Base-by-base conservation (phyloP, 1,140 invertebrate species). In the Drosophila aff. region DNA sequence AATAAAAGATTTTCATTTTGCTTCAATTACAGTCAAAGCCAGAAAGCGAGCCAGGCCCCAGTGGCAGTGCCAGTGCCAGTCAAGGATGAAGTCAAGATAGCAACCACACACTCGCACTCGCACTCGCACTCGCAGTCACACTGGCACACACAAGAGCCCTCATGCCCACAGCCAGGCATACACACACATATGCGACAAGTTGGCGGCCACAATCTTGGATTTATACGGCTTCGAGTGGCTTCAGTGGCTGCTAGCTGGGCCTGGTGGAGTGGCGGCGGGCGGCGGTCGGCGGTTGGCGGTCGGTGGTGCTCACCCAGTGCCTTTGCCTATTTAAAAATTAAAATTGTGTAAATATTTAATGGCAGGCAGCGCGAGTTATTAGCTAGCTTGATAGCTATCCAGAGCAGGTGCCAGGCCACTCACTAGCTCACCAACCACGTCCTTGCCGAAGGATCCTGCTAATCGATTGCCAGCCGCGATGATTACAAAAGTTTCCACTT, bases 1-100 rank as follows among this genome's bases (percentile, higher is more conserved):
- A 92, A 92, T 92, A 92, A 92, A 91, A 92, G 82, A 92, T 92
- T 90, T 92, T 91, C 89, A 86, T 92, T 89, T 92, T 90, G 90
- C 90, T 92, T 92, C 90, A 92, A 92, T 92, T 90, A 92, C 90
- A 92, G 85, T 79, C 90, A 92, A 85, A 90, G 67, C 59, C 84
- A 89, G 61, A 71, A 33, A 41, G 50, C 64, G 23, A 58, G 33
- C 61, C 47, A 58, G 50, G 43, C 76, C 52, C 58, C 68, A 74
- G 44, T 60, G 72, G 65, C 79, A 49, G 44, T 46, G 46, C 21
- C 44, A 47, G 57, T 60, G 72, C 76, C 79, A 85, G 61, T 83
- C 76, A 73, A 73, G 83, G 80, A 82, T 86, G 84, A 86, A 89
- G 81, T 76, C 84, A 87, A 87, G 84, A 87, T 87, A 89, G 66